Conservation (phyloP, 2,797 vertebrate genomes). For the Cynopterus sphinx region DNA sequence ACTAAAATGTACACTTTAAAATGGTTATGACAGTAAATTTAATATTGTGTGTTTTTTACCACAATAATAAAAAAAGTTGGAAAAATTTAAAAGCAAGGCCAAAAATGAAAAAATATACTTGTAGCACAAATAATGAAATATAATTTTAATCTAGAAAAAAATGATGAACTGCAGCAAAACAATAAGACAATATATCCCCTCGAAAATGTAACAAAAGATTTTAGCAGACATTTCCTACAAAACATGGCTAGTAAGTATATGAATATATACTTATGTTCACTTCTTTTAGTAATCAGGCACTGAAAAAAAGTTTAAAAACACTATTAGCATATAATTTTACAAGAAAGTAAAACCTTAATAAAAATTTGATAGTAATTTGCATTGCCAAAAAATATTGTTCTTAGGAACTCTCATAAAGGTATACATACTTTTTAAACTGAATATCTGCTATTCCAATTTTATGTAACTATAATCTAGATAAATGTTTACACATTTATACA, state of each 20-base stretch:
- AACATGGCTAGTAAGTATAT: not conserved
- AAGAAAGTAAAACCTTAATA: not conserved
- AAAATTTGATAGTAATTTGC: not conserved
- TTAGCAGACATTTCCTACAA: conserved; percentile 1
- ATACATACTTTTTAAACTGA: not conserved
- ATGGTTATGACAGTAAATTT: not conserved
- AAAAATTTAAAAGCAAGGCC: not conserved
- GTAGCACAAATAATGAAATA: not conserved
- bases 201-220: not conserved
- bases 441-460: conserved; percentile 22
- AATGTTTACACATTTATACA: conserved; percentile 14
- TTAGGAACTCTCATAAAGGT: conserved; percentile 10
- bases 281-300: not conserved
- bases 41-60: not conserved
- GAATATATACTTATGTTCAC: not conserved
- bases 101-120: not conserved
- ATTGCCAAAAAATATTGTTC: not conserved
- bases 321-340: not conserved
- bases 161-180: not conserved
- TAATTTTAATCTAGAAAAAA: not conserved
- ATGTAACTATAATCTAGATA: not conserved
- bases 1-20: not conserved
- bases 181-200: not conserved
- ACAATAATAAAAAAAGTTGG: not conserved
- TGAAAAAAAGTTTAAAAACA: not conserved